Evolutionary conservation across 2,113 vertebrate genomes (phyloP).

Genomic region (Ailurus styani): DNA sequence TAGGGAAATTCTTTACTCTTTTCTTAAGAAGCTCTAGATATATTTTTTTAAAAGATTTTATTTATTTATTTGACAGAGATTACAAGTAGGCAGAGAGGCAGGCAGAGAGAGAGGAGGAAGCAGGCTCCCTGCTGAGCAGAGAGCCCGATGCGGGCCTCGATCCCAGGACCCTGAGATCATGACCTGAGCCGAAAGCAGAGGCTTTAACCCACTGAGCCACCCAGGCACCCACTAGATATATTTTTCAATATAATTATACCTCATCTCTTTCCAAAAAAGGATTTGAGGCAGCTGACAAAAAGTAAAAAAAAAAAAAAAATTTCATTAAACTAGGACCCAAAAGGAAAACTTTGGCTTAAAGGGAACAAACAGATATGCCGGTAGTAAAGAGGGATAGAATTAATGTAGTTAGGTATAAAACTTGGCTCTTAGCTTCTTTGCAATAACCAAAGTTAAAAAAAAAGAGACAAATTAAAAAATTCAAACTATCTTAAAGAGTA

Average conservation of each 20-base stretch:
- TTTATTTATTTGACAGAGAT: too few relatives aligned
- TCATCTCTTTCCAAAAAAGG: neutral
- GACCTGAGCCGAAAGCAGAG: too few relatives aligned
- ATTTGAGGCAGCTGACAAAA: neutral
- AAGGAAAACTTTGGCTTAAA: neutral
- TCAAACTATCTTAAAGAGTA: neutral
- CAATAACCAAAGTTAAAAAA: neutral
- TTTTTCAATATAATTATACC: neutral
- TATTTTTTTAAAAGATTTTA: too few relatives aligned
- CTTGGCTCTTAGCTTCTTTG: neutral
- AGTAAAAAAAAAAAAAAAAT: neutral
- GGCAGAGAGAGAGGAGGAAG: too few relatives aligned
- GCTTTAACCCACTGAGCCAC: too few relatives aligned
- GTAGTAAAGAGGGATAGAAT: neutral
- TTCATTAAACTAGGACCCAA: neutral
- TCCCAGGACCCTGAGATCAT: too few relatives aligned
- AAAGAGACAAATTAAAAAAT: neutral
- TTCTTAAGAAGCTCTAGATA: neutral
- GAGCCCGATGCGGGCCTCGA: too few relatives aligned
- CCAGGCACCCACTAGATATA: too few relatives aligned
- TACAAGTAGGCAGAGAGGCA: too few relatives aligned
- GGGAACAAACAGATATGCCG: neutral
- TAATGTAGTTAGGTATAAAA: neutral
- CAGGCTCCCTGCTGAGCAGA: too few relatives aligned
- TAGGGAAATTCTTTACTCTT: neutral